Percentiles rank a stretch among this genome's conserved stretches.
Conservation (phyloP, 2,113 vertebrate species). For the Chauna torquata region DNA sequence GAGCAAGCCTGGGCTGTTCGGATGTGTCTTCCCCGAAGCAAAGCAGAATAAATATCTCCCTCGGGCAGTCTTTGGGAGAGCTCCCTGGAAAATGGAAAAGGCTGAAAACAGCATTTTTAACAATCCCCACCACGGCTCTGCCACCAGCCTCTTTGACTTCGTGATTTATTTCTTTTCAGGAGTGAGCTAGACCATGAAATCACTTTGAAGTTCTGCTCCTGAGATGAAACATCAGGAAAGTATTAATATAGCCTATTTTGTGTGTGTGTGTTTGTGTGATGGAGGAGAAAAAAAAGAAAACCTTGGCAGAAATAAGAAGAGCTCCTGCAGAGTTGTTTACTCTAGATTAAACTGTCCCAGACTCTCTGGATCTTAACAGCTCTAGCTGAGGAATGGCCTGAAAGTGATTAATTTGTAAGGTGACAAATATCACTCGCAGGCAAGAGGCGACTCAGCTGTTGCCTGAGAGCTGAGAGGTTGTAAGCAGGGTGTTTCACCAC, state of each 20-base stretch:
- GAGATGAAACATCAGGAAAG: conserved; percentile 50
- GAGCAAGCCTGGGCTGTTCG: background rate
- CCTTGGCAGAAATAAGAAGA: conserved; percentile 39
- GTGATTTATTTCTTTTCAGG: conserved; percentile 64
- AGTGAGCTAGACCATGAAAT: conserved; percentile 64
- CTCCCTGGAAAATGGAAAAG: conserved; percentile 38
- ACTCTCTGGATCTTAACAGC: background rate
- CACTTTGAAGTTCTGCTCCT: conserved; percentile 65
- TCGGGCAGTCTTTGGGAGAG: conserved; percentile 21
- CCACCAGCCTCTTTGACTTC: conserved; percentile 32
- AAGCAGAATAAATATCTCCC: conserved; percentile 22
- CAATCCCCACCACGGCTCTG: background rate
- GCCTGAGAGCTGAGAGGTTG: background rate
- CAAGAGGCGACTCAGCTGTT: background rate
- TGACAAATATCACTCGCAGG: conserved; percentile 46
- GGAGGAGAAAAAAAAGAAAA: background rate
- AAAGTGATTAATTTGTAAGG: conserved; percentile 59
- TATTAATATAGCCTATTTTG: conserved; percentile 60
- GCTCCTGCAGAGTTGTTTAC: conserved; percentile 57
- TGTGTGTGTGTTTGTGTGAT: too few relatives aligned
- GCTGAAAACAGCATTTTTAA: conserved; percentile 37
- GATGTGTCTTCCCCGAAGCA: conserved; percentile 1
- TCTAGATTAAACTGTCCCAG: conserved; percentile 55
- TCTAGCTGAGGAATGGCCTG: conserved; percentile 13
- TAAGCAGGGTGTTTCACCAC: conserved; percentile 22